Evolutionary conservation across 2,113 vertebrate species (phyloP).

Genomic region (Brachypteracias leptosomus): DNA sequence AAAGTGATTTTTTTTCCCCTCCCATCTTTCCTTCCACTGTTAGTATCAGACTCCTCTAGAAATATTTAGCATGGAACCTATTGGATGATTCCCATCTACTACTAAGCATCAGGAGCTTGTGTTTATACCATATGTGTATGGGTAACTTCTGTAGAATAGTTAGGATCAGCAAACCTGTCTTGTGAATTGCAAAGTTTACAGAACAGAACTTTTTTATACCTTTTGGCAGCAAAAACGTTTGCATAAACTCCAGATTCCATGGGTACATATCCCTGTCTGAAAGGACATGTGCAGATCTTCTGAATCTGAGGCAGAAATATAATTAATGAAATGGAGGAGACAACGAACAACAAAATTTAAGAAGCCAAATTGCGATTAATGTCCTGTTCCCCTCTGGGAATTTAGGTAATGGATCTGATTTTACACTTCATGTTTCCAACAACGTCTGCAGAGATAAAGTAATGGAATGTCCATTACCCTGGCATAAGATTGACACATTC

Average conservation of each 20-base stretch:
- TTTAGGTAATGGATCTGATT: conserved; percentile 59
- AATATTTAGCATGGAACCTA: background rate
- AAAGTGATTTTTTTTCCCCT: background rate
- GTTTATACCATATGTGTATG: background rate
- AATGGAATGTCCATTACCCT: conserved; percentile 59
- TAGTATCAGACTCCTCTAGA: background rate
- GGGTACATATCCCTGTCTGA: background rate
- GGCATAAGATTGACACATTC: background rate
- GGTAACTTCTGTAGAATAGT: background rate
- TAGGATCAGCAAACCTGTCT: background rate
- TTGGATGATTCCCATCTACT: background rate
- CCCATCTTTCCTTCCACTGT: background rate
- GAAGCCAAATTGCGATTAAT: background rate
- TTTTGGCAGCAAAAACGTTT: background rate
- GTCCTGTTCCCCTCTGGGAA: conserved; percentile 15
- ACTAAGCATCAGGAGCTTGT: background rate
- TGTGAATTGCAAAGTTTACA: background rate
- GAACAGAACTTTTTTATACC: background rate
- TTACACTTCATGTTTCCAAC: conserved; percentile 55
- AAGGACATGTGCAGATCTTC: background rate
- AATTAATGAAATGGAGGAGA: conserved; percentile 38
- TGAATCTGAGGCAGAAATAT: background rate
- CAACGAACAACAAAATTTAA: background rate
- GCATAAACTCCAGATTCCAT: background rate
- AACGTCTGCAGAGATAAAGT: background rate